phyloP scores from a whole-genome alignment of 2,888 invertebrate species.

The Horisme vitalbata region DNA sequence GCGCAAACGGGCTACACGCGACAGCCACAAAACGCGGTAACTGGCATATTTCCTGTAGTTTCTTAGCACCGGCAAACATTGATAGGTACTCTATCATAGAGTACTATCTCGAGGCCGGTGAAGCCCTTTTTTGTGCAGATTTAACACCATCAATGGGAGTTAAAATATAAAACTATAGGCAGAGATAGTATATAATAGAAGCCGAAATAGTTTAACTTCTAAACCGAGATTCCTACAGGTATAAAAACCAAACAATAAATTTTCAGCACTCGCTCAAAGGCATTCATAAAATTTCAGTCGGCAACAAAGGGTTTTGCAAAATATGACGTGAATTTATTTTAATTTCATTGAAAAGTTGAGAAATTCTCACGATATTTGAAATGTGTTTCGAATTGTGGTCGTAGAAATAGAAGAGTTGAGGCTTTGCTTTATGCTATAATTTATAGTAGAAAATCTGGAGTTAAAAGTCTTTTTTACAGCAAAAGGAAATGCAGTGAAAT shows the following conservation, averaged over 20 bases:
- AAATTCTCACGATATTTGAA: conserved; percentile 10
- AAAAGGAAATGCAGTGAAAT: no score
- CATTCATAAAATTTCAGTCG: conserved; percentile 29
- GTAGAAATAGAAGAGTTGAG: conserved; percentile 5
- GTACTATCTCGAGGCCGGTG: no score
- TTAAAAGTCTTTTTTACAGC: no score
- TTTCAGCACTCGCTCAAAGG: conserved; percentile 25
- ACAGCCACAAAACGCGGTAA: no score
- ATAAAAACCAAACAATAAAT: conserved; percentile 20
- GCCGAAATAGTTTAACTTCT: not conserved
- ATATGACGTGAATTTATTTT: conserved; percentile 16
- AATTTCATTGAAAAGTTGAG: conserved; percentile 21
- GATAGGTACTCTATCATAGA: no score
- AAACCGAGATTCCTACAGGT: conserved; percentile 7
- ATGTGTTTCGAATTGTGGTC: conserved; percentile 12
- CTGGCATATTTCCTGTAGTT: no score
- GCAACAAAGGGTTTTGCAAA: conserved; percentile 19
- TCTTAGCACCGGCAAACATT: no score
- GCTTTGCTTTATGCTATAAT: no score
- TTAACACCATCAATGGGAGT: no score
- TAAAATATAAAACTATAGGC: not conserved
- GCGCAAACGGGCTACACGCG: no score
- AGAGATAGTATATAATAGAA: not conserved
- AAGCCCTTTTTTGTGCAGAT: no score
- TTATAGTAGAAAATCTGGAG: no score